These are phyloP conservation scores for Oncorhynchus gorbuscha DNA, from an alignment of 2,113 vertebrate genomes.

Conservation along the genomic window DNA sequence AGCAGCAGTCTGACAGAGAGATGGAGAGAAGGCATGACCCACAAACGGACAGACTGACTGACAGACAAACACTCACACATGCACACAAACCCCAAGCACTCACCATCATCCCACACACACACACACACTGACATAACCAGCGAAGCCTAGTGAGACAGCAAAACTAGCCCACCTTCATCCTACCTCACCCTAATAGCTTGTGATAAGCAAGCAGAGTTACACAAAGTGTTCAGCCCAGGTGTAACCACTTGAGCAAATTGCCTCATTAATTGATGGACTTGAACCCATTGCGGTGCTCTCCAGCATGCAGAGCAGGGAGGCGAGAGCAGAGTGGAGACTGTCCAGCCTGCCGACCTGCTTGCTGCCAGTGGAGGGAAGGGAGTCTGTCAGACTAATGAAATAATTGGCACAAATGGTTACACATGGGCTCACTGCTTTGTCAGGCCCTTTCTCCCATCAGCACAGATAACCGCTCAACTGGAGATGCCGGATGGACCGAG, in stretches of 20 bases:
- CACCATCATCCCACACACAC: not conserved
- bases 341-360: constrained; percentile 40
- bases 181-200: constrained; percentile 48
- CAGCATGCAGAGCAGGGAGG: not conserved
- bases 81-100: not conserved
- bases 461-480: constrained; percentile 39
- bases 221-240: constrained; percentile 62
- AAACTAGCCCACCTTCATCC: constrained; percentile 10
- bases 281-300: constrained; percentile 52
- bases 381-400: constrained; percentile 69
- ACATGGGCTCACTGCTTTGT: constrained; percentile 17
- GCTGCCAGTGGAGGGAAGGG: constrained; percentile 45
- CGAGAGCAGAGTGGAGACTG: not conserved
- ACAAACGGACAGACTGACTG: too few relatives aligned
- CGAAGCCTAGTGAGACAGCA: constrained; percentile 7
- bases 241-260: constrained; percentile 69
- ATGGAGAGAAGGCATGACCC: too few relatives aligned
- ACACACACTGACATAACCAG: not conserved
- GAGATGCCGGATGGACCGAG: constrained; percentile 49
- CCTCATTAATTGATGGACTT: constrained; percentile 70
- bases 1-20: too few relatives aligned
- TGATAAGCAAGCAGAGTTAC: constrained; percentile 61
- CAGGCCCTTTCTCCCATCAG: constrained; percentile 30
- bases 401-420: constrained; percentile 67
- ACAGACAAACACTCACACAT: not conserved